phyloP scores from a whole-genome alignment of 2,113 vertebrate genomes.

The Halichoeres trimaculatus region DNA sequence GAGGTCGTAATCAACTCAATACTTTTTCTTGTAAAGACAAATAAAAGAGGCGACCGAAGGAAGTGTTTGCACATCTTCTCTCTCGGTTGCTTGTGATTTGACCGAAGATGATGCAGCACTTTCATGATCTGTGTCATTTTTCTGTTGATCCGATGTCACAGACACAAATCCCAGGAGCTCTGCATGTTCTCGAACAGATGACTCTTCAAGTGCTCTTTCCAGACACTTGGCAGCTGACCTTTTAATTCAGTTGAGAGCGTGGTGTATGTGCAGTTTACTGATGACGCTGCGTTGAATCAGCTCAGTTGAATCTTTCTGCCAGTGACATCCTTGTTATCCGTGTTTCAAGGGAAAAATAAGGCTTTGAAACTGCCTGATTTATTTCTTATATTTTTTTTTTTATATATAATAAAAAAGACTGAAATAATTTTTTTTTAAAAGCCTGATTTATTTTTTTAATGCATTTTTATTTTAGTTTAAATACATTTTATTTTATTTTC shows the following conservation, averaged over 20 bases:
- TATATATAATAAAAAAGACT: too few relatives aligned
- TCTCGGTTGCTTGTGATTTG: slow-evolving; percentile 1
- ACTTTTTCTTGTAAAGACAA: neutral
- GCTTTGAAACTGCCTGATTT: too few relatives aligned
- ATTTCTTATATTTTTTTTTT: too few relatives aligned
- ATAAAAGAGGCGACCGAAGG: neutral
- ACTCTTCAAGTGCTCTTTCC: slow-evolving; percentile 64
- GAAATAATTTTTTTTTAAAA: too few relatives aligned
- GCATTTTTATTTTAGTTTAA: too few relatives aligned
- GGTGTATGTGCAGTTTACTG: slow-evolving; percentile 37
- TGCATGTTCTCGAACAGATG: slow-evolving; percentile 48
- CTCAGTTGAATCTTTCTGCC: too few relatives aligned
- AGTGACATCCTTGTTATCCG: too few relatives aligned
- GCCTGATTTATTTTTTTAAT: too few relatives aligned
- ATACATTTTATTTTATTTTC: too few relatives aligned
- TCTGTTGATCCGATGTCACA: slow-evolving; percentile 12
- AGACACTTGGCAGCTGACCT: slow-evolving; percentile 70
- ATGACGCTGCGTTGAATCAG: too few relatives aligned
- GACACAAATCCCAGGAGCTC: slow-evolving; percentile 37
- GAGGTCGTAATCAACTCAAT: neutral
- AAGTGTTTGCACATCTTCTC: neutral
- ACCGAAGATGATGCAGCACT: neutral
- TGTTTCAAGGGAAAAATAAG: too few relatives aligned
- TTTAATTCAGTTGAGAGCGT: slow-evolving; percentile 57
- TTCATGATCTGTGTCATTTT: slow-evolving; percentile 28